These are phyloP conservation scores for Mesopsocus fuscifrons DNA, from an alignment of 2,888 invertebrate species.

Conservation along the genomic window DNA sequence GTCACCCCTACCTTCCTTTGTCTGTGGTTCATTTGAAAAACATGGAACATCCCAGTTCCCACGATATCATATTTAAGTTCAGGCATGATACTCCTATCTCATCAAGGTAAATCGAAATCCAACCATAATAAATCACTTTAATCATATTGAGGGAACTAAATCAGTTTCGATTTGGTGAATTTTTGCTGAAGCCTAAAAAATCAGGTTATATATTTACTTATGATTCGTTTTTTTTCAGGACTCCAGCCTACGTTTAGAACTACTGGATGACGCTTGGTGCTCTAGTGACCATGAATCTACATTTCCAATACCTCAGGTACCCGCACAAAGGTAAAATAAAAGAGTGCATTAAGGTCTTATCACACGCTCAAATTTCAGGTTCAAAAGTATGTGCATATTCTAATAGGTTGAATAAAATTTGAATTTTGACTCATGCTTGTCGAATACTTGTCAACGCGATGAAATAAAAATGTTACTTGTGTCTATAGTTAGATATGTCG, in stretches of 20 bases:
- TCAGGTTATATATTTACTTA: not conserved
- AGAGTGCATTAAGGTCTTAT: no score
- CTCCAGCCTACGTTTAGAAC: not conserved
- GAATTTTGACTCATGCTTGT: no score
- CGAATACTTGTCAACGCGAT: no score
- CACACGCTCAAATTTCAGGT: no score
- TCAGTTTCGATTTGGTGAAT: not conserved
- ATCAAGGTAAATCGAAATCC: not conserved
- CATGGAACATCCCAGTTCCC: no score
- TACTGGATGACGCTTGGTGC: slow-evolving; percentile 6
- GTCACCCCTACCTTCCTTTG: no score
- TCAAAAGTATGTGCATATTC: no score
- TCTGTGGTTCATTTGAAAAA: no score
- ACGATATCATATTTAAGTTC: no score
- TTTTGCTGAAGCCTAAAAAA: not conserved
- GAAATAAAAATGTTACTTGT: no score
- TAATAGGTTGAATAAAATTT: no score
- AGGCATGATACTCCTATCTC: slow-evolving; percentile 1
- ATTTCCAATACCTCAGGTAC: not conserved
- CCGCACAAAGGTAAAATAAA: not conserved
- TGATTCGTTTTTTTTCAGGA: not conserved
- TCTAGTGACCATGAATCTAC: not conserved
- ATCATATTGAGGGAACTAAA: not conserved
- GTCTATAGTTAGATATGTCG: no score
- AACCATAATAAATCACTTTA: not conserved